Evolutionary conservation across 2,113 vertebrate species (phyloP).

Genomic region (Craseonycteris thonglongyai): DNA sequence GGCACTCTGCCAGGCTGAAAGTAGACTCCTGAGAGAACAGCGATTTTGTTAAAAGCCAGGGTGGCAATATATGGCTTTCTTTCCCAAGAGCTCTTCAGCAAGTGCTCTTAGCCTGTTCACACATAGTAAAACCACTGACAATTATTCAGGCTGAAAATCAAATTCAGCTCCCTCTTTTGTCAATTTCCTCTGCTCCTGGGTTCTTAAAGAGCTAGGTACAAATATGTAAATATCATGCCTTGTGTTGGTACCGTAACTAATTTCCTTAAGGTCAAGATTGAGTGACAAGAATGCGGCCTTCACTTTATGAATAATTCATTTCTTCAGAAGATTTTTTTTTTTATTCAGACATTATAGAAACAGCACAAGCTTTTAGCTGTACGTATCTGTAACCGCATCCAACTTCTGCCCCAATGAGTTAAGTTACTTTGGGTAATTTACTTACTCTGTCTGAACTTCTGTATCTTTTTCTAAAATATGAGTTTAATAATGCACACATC

Average conservation of each 20-base stretch:
- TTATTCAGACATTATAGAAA: not conserved
- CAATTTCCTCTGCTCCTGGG: constrained; percentile 16
- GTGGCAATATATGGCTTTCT: not conserved
- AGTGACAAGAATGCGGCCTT: constrained; percentile 45
- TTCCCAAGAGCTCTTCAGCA: constrained; percentile 18
- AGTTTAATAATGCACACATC: not conserved
- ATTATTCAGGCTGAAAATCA: constrained; percentile 45
- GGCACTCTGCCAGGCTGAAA: not conserved
- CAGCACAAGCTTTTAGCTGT: not conserved
- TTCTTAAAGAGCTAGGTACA: constrained; percentile 25
- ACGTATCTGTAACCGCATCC: not conserved
- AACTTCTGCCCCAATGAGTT: not conserved
- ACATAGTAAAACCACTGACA: constrained; percentile 18
- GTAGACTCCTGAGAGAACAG: not conserved
- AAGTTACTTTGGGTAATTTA: not conserved
- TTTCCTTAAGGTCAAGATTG: constrained; percentile 58
- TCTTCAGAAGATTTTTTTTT: not conserved
- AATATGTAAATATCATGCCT: constrained; percentile 61
- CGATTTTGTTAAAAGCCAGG: not conserved
- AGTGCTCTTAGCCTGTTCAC: not conserved
- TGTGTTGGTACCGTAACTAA: constrained; percentile 63
- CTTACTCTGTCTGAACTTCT: not conserved
- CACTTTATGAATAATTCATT: constrained; percentile 60
- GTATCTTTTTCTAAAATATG: not conserved
- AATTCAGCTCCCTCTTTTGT: constrained; percentile 2